Evolutionary conservation across 1,140 invertebrate genomes (phyloP), one percentile per base, ranked within the genome.

Genomic region (Teleogryllus occipitalis): DNA sequence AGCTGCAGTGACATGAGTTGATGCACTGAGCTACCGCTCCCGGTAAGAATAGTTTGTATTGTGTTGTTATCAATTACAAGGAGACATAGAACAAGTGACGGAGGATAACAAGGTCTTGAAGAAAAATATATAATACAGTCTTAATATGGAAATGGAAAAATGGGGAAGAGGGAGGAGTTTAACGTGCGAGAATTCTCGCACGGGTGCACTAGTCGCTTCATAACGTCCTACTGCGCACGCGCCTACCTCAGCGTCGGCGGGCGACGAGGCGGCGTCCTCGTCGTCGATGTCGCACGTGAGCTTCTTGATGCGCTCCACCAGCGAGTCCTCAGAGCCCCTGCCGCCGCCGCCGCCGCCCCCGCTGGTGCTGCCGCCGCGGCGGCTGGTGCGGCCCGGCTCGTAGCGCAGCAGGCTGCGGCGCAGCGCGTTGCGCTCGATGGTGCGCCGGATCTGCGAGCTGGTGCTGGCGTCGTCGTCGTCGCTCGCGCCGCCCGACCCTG

Each of bases 241-340:
- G 27, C 27, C 27, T 39, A 39, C 27, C 27, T 39, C 27, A 39
- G 27, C 12, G n/a, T 46, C 78, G 7, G 39, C 78, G 18, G 12
- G 47, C 39, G 39, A 47, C 5, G 82, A 81, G 7, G 80, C 81
- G 0, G 82, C 82, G 2, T 85, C 82, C 8, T 91, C 90, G 8
- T 94, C 93, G 78, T 93, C 93, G 75, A 95, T 92, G 81, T 94
- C 92, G 83, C 94, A 95, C 0, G 94, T 96, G 21, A 95, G 85
- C 82, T 94, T 91, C 74, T 93, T 90, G 79, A 95, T 95, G 75
- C 93, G 88, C 82, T 96, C 94, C 46, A 94, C 92, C 18, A 96
- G 84, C 0, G 93, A 94, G 80, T 90, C 90, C 81, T 90, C 89
- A 3, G 10, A 39, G 47, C 15, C 21, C 46, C 48, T n/a, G 4